Conservation (phyloP, 1,140 invertebrate species). For the Scylla paramamosain region DNA sequence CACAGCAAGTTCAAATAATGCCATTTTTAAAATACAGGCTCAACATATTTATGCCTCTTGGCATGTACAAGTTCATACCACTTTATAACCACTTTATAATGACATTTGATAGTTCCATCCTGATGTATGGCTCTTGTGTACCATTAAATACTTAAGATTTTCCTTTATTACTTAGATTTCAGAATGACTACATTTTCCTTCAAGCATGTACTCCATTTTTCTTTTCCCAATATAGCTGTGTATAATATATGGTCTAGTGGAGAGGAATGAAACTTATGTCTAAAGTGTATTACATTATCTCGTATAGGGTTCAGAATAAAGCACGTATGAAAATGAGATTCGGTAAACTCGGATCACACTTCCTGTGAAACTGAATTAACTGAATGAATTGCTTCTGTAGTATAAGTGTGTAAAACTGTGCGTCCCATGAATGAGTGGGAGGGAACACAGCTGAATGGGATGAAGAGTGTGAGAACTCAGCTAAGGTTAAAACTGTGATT, state of each 20-base stretch:
- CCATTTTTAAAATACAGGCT: conserved; percentile 1
- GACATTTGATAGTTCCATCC: not conserved
- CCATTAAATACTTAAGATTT: not conserved
- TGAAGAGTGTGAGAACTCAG: not conserved
- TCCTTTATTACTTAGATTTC: conserved; percentile 7
- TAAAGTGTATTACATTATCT: not conserved
- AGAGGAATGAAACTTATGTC: not conserved
- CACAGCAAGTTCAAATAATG: not conserved
- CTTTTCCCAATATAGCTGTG: not conserved
- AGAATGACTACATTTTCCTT: not conserved
- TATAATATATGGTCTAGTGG: not conserved
- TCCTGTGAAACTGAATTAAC: not conserved
- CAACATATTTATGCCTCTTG: not conserved
- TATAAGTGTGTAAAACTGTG: too few species aligned
- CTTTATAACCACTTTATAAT: not conserved
- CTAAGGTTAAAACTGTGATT: conserved; percentile 49
- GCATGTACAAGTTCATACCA: conserved; percentile 11
- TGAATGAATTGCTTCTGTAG: not conserved
- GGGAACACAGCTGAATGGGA: not conserved
- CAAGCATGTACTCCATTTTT: not conserved
- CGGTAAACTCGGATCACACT: not conserved
- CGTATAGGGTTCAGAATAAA: not conserved
- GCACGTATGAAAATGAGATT: not conserved
- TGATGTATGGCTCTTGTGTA: conserved; percentile 10
- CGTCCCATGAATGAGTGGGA: not conserved